Base-by-base conservation (phyloP, 2,113 vertebrate genomes). In the Salvator merianae region DNA sequence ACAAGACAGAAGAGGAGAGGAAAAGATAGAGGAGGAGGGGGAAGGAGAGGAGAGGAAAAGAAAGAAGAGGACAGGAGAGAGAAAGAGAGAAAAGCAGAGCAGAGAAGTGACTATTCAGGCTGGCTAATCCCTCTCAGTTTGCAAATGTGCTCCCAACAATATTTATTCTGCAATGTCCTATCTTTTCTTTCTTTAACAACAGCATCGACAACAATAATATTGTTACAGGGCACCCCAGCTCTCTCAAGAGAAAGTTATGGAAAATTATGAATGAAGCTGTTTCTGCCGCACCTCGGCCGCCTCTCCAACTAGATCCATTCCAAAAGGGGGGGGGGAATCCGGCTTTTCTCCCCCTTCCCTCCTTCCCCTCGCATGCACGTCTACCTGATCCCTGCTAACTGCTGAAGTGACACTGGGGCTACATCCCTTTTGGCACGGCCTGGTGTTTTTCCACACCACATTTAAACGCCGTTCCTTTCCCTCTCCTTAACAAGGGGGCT, bases 401-500 rank as follows among this genome's bases (percentile, higher is more conserved):
- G 4, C 86, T 83, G 63, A 62, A 16, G 71, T 32, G 79, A 89
- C 74, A 12, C 65, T n/a, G 0, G 0, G n/a, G 78, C 5, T 84
- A 4, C 84, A 84, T 75, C 89, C 85, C 28, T 40, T 36, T 22
- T 22, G 63, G 30, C 68, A 34, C 18, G 1, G 34, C 13, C 1
- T 4, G 22, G 81, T 34, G 26, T 62, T 83, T 85, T 1, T 75
- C 0, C 36, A 2, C 1, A 1, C 9, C 77, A 78, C 82, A 84
- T 90, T 88, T 88, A 86, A 91, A 87, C 83, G 16, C 82, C 83
- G 78, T 80, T 74, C 24, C 69, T 86, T 88, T 89, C 85, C 84
- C 73, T 75, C 92, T 92, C 81, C 87, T 88, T 86, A 90, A 89
- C 87, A 84, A 89, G 91, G 89, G n/a, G 77, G 20, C 88, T 87